These are phyloP conservation scores for Neodiprion pinetum DNA, from an alignment of 1,140 invertebrate genomes.

Conservation along the genomic window DNA sequence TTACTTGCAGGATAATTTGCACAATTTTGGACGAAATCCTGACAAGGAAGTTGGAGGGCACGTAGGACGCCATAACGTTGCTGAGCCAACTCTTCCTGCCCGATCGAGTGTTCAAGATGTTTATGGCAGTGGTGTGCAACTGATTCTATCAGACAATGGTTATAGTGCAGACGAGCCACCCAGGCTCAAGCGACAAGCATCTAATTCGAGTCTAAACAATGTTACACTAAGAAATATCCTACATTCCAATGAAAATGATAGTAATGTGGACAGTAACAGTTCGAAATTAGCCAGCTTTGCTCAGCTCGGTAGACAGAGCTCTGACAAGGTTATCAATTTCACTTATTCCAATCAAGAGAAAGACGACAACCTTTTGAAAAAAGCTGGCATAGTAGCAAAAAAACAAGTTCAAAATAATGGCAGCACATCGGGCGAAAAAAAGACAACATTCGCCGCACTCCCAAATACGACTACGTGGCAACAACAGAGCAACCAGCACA, in stretches of 20 bases:
- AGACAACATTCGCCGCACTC: constrained; percentile 73
- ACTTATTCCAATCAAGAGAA: constrained; percentile 70
- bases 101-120: constrained; percentile 79
- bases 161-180: constrained; percentile 62
- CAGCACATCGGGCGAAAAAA: constrained; percentile 66
- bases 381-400: constrained; percentile 46
- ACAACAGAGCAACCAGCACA: constrained; percentile 68
- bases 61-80: constrained; percentile 61
- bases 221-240: constrained; percentile 62
- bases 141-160: constrained; percentile 72
- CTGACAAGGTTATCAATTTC: constrained; percentile 68
- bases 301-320: constrained; percentile 69
- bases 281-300: constrained; percentile 76
- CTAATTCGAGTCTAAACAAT: constrained; percentile 59
- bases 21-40: constrained; percentile 73
- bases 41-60: constrained; percentile 77
- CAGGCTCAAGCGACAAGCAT: constrained; percentile 62
- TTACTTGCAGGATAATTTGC: constrained; percentile 67
- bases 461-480: constrained; percentile 90
- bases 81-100: constrained; percentile 67
- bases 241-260: constrained; percentile 66
- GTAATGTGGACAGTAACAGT: constrained; percentile 58
- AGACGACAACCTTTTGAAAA: constrained; percentile 53
- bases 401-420: constrained; percentile 56
- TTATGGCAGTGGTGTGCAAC: constrained; percentile 65